Evolutionary conservation across 2,797 vertebrate genomes (phyloP).

Genomic region (Pitangus sulphuratus): DNA sequence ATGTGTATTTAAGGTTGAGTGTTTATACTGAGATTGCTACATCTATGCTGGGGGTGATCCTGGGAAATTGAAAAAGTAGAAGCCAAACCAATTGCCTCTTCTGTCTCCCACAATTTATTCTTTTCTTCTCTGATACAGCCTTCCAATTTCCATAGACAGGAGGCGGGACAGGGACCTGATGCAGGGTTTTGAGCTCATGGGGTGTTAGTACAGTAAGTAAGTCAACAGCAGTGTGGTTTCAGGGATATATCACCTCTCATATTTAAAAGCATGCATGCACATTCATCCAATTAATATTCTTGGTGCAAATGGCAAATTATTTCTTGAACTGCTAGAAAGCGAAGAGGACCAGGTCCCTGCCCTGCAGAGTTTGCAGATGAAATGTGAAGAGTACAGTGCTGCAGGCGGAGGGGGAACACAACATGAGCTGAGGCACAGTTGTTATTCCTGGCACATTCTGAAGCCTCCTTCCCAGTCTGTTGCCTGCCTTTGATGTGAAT

Average conservation of each 20-base stretch:
- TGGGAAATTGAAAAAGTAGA: background rate
- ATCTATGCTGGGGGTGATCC: background rate
- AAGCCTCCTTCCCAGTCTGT: slow-evolving; percentile 35
- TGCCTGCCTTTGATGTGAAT: slow-evolving; percentile 43
- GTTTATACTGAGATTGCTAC: background rate
- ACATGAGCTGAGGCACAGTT: slow-evolving; percentile 8
- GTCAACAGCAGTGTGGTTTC: background rate
- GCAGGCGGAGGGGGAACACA: background rate
- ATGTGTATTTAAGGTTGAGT: background rate
- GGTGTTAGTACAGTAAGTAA: background rate
- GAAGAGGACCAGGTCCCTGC: background rate
- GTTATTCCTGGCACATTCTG: slow-evolving; percentile 45
- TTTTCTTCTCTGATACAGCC: background rate
- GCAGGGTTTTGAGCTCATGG: background rate
- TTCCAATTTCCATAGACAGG: background rate
- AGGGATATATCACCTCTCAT: background rate
- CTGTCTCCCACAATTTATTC: background rate
- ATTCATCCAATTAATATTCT: background rate
- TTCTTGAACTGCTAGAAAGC: background rate
- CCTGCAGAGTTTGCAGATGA: slow-evolving; percentile 19
- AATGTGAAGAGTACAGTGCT: background rate
- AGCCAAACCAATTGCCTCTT: background rate
- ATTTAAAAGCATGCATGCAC: background rate
- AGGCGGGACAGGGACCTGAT: background rate
- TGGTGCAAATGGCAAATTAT: background rate